Evolutionary conservation across 2,888 invertebrate genomes (phyloP), one percentile per base, ranked within the genome.

Genomic region (Caenorhabditis becei): DNA sequence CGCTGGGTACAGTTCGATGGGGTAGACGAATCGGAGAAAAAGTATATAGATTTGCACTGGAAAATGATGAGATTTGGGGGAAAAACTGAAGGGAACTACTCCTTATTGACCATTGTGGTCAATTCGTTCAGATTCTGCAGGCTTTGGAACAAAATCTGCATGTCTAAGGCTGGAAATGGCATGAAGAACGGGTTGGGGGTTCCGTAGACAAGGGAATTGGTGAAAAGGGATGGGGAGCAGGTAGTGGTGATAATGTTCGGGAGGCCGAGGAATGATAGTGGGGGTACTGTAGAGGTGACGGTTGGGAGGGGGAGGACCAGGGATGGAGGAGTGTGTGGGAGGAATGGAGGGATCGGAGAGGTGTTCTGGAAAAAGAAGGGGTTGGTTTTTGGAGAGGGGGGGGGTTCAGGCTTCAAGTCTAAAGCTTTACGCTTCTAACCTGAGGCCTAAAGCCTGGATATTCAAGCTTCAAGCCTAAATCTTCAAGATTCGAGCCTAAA

Each of bases 101-200:
- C 20, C 47, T 47, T 47, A 2, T n/a, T 20, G n/a, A 20, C 11
- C 35, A 26, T 14, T 4, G 16, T 62, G 18, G 23, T 65, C 56
- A 77, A 47, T n/a, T 77, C 77, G 4, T 63, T 63, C 18, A 78
- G 14, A 32, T 41, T 53, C 23, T 71, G 71, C 41, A 78, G 28
- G 20, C 53, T 78, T 28, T 65, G 65, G 58, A 78, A 65, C 18
- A 78, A 44, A 20, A 78, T 20, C n/a, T 78, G 78, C 78, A 78
- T 78, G 20, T 71, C 69, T 10, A 78, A 32, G 3, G 62, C 51
- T 0, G 70, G 14, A 23, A 77, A 59, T n/a, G 69, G 62, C 63
- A 67, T 77, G 2, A 78, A 26, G 37, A 78, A 71, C 47, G 78
- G 78, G 26, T 78, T 78, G 14, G 44, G 35, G 7, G 65, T n/a